Base-by-base conservation (phyloP, 30 jellyfish, hydroid and myxozoan species). In the Turritopsis dohrnii region DNA sequence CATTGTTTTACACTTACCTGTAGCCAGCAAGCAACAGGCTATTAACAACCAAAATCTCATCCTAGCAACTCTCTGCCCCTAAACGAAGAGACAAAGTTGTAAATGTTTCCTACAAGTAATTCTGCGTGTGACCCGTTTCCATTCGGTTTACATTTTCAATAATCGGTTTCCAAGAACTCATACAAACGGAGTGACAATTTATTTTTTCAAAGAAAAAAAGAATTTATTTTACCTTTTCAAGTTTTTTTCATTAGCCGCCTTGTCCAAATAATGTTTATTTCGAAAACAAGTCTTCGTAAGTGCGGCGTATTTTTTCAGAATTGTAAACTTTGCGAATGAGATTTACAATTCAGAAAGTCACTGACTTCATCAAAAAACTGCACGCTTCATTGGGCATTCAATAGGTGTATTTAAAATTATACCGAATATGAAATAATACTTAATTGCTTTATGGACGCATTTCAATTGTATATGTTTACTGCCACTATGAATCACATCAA, bases 21-120 rank as follows among this genome's bases (percentile, higher is more conserved):
- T 65, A 21, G 41, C 83, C 87, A 80, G 79, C 26, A 53, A 71
- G 87, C 82, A 80, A 31, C 79, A 80, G 87, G 87, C 87, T 30
- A 80, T 31, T 18, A 52, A 80, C 23, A 65, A 52, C 77, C 79
- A 25, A 80, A 80, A 71, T 76, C 79, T 80, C 87, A 80, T 80
- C 53, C 87, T 53, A 20, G 31, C 29, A 69, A 23, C 60, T 41
- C 60, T 41, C 77, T 69, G 77, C 77, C 77, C 77, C 77, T 69
- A 69, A 69, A 69, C 16, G 28, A n/a, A 69, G 30, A 69, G 9
- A 69, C 16, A 0, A 1, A 69, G 31, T n/a, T 9, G 23, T 7
- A 7, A 69, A 0, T 7, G 22, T 27, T n/a, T 0, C 28, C 7
- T 7, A n/a, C 77, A 7, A n/a, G 0, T 0, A 19, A 16, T 69